These are phyloP conservation scores for Dascyllus trimaculatus DNA, from an alignment of 2,113 vertebrate genomes.

Conservation along the genomic window DNA sequence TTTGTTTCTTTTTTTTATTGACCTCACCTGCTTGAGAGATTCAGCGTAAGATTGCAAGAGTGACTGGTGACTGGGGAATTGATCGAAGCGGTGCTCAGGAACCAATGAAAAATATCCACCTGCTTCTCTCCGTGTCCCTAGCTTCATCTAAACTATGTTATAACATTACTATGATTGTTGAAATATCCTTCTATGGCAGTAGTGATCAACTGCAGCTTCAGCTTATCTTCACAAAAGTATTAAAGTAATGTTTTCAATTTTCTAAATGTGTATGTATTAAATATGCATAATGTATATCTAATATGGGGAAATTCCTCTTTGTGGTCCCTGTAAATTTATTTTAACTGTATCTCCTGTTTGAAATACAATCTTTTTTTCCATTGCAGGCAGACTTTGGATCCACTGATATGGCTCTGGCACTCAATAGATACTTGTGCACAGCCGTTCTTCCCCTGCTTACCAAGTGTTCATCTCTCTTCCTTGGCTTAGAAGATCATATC, in stretches of 20 bases:
- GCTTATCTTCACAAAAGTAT: background rate
- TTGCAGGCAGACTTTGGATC: slow-evolving; percentile 90
- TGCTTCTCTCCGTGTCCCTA: background rate
- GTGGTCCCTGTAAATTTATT: background rate
- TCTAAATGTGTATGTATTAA: too few species aligned
- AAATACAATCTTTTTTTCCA: background rate
- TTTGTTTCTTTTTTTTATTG: slow-evolving; percentile 19
- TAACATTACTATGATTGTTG: background rate
- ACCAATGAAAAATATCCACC: background rate
- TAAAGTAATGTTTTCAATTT: background rate
- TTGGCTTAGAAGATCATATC: slow-evolving; percentile 87
- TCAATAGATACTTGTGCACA: slow-evolving; percentile 94
- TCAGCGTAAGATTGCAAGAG: background rate
- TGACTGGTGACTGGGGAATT: slow-evolving; percentile 6
- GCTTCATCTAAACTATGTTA: background rate
- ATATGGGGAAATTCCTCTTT: background rate
- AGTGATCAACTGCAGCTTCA: background rate
- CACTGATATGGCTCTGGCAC: slow-evolving; percentile 95
- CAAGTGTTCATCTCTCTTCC: slow-evolving; percentile 90
- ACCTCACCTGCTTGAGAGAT: background rate
- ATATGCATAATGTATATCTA: too few species aligned
- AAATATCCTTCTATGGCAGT: too few species aligned
- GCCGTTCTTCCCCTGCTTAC: slow-evolving; percentile 92
- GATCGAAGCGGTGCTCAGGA: background rate
- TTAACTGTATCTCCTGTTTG: background rate